Percentiles rank a stretch among this genome's conserved stretches.
Evolutionary conservation across 2,113 vertebrate species (phyloP).

Genomic region (Hirundichthys speculiger): DNA sequence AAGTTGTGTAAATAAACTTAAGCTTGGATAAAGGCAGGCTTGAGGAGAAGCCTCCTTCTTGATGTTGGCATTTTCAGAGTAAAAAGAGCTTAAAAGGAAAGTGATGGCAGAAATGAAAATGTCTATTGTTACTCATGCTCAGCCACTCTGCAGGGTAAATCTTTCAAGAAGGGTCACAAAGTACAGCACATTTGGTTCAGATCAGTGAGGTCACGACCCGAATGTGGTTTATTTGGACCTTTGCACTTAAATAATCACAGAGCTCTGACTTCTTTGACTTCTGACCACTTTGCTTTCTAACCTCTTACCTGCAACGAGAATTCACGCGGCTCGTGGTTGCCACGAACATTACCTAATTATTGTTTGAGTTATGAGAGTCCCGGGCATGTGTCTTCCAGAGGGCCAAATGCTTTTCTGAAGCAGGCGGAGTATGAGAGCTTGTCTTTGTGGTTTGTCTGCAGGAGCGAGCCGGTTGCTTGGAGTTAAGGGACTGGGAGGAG

Average conservation of each 20-base stretch:
- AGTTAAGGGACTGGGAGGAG: conserved; percentile 62
- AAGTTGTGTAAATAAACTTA: conserved; percentile 49
- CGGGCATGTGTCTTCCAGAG: conserved; percentile 44
- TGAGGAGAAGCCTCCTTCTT: conserved; percentile 11
- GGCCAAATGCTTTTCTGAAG: conserved; percentile 34
- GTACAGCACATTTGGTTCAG: conserved; percentile 74
- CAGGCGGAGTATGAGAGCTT: conserved; percentile 26
- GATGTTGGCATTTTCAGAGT: conserved; percentile 17
- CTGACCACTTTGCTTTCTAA: conserved; percentile 65
- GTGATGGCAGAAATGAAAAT: background rate
- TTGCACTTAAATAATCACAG: conserved; percentile 72
- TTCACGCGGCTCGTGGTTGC: background rate
- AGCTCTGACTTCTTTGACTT: conserved; percentile 60
- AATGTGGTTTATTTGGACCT: conserved; percentile 74
- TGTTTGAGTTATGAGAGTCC: conserved; percentile 48
- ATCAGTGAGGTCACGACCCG: conserved; percentile 70
- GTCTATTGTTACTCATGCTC: conserved; percentile 20
- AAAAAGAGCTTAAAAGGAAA: conserved; percentile 30
- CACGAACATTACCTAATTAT: conserved; percentile 60
- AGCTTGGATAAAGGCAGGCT: conserved; percentile 12
- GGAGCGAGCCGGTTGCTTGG: conserved; percentile 40
- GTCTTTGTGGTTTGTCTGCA: conserved; percentile 51
- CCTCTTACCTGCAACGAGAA: conserved; percentile 46
- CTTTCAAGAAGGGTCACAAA: conserved; percentile 58
- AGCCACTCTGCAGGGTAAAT: conserved; percentile 27